Conservation (phyloP, 37 sponge, comb jelly and placozoan species). For the Axinella damicornis region DNA sequence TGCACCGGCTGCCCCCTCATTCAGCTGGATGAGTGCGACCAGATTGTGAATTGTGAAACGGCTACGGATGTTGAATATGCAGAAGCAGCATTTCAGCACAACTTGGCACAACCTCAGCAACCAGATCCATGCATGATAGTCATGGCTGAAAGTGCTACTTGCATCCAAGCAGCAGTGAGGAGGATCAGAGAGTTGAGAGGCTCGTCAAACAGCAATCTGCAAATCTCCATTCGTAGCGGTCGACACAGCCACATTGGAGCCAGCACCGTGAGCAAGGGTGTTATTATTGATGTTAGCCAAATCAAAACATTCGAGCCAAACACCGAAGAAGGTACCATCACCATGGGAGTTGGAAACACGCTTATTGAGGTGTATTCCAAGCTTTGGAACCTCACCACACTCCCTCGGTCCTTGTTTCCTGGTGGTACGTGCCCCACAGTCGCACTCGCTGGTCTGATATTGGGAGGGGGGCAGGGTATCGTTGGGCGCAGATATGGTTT, state of each 20-base stretch:
- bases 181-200: neutral
- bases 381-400: neutral
- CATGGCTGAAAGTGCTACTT: neutral
- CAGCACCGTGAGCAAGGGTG: neutral
- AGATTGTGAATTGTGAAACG: neutral
- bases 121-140: neutral
- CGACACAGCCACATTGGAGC: conserved; percentile 5
- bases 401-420: neutral
- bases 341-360: conserved; percentile 7
- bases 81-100: conserved; percentile 6
- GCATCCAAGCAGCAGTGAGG: conserved; percentile 3
- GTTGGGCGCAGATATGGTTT: neutral
- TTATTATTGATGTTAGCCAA: neutral
- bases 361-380: neutral
- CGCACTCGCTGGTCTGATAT: neutral
- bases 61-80: neutral
- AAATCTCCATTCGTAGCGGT: neutral
- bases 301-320: neutral
- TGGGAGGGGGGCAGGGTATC: conserved; percentile 2
- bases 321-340: neutral
- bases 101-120: neutral
- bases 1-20: neutral
- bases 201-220: neutral
- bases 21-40: neutral
- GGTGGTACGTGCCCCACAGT: conserved; percentile 1